Percentiles rank a stretch among this genome's conserved stretches.
These are phyloP conservation scores for Micoletzkya japonica DNA, from an alignment of 2,888 invertebrate genomes.

Conservation along the genomic window DNA sequence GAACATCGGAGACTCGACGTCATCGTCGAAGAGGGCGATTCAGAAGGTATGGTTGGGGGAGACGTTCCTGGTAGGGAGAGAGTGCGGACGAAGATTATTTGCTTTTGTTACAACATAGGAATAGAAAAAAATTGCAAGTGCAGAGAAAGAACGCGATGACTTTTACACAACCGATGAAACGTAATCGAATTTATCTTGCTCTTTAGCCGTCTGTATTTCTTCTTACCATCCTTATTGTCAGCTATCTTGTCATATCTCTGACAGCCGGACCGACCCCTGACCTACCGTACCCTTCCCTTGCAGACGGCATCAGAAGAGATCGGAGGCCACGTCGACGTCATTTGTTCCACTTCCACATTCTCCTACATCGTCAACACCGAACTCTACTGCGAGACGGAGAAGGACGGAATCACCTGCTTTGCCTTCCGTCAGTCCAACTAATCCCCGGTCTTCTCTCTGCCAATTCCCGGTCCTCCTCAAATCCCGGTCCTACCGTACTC, in stretches of 20 bases:
- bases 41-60: constrained; percentile 33
- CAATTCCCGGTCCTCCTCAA: too few species aligned
- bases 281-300: constrained; percentile 1
- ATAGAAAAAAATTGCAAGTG: too few species aligned
- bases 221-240: background rate
- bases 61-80: too few species aligned
- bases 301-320: constrained; percentile 27
- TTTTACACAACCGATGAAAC: background rate
- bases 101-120: too few species aligned
- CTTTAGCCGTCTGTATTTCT: too few species aligned
- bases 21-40: constrained; percentile 54
- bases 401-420: constrained; percentile 58
- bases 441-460: too few species aligned
- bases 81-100: too few species aligned
- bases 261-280: background rate
- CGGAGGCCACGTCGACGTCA: constrained; percentile 54
- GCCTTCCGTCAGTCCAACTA: constrained; percentile 55
- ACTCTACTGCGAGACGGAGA: constrained; percentile 46
- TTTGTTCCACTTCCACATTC: constrained; percentile 57
- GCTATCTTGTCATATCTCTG: too few species aligned
- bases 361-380: constrained; percentile 59
- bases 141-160: background rate
- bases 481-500: too few species aligned
- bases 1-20: constrained; percentile 56
- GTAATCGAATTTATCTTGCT: background rate